Base-by-base conservation (phyloP, 2,113 vertebrate genomes). In the Corythoichthys haematopterus region DNA sequence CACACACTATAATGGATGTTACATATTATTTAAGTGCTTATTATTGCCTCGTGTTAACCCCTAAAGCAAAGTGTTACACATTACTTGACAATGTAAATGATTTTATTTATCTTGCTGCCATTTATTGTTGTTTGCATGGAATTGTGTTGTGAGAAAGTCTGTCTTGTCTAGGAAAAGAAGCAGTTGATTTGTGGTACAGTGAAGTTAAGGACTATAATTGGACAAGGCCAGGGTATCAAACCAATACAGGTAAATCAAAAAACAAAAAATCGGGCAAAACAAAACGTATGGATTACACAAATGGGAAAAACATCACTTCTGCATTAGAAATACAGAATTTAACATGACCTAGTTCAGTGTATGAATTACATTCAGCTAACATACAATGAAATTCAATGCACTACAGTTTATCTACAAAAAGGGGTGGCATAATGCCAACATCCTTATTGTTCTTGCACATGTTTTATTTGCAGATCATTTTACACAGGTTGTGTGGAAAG, bases 401-500 rank as follows among this genome's bases (percentile, higher is more conserved):
- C 20, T 28, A 28, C 20, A 28, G 20, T 28, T 28, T 28, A 28
- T 28, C 1, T 28, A 1, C 20, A 28, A 28, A 28, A 28, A 28
- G 20, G 20, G 20, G 20, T 28, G 51, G 51, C 46, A 48, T 53
- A 28, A 53, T 37, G 4, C 56, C 14, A 33, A 36, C 47, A 51
- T 3, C 43, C 15, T 36, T 10, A 38, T 11, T 1, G 9, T 35
- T 58, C 12, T 43, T 28, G 4, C 20, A 5, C 72, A 36, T 74
- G 43, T 35, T 65, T 40, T 13, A 4, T 33, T 68, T 50, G 4
- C 72, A 91, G 90, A 88, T n/a, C 90, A 91, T 70, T 91, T 90
- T 14, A 91, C 88, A 71, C 89, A 91, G 80, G 84, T 91, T 64
- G 89, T 91, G 62, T 91, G 89, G 89, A 89, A 88, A 50, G 69